phyloP scores from a whole-genome alignment of 2,113 vertebrate species.

The Thamnaconus septentrionalis region DNA sequence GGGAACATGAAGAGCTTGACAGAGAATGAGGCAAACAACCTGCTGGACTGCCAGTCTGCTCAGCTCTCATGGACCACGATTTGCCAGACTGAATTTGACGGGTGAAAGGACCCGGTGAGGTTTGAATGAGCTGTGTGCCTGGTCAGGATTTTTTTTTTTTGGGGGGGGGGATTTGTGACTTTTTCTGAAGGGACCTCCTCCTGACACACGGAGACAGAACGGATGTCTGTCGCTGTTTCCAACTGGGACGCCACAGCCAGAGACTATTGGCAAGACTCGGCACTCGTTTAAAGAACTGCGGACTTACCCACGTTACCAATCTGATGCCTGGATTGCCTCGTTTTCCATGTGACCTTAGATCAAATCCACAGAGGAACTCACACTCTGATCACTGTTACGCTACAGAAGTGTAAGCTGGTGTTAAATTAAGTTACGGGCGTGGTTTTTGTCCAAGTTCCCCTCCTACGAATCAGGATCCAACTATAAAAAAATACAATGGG shows the following conservation, averaged over 20 bases:
- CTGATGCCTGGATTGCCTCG: constrained; percentile 67
- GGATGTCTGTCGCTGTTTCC: constrained; percentile 25
- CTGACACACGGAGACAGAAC: constrained; percentile 45
- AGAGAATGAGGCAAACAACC: constrained; percentile 40
- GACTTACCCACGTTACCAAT: constrained; percentile 52
- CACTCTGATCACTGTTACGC: constrained; percentile 46
- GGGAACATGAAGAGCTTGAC: constrained; percentile 41
- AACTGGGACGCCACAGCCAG: constrained; percentile 30
- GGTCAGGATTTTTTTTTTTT: constrained; percentile 23
- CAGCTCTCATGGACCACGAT: constrained; percentile 25
- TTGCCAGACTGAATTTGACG: constrained; percentile 25
- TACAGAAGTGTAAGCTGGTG: constrained; percentile 32
- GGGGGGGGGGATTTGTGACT: not conserved
- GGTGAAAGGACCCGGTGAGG: constrained; percentile 33
- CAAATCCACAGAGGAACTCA: constrained; percentile 44
- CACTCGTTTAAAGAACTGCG: constrained; percentile 25
- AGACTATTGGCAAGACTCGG: constrained; percentile 29
- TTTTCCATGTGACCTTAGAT: constrained; percentile 73
- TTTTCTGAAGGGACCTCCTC: constrained; percentile 35
- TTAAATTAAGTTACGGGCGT: constrained; percentile 27
- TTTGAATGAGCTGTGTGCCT: constrained; percentile 44
- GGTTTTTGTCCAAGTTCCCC: constrained; percentile 23
- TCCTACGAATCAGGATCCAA: constrained; percentile 44
- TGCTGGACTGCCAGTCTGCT: constrained; percentile 16
- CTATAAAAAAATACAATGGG: constrained; percentile 38